A percentile compares a stretch with the other conserved stretches of the same genome.
phyloP scores from a whole-genome alignment of 2,797 vertebrate species.

The Catamblyrhynchus diadema region DNA sequence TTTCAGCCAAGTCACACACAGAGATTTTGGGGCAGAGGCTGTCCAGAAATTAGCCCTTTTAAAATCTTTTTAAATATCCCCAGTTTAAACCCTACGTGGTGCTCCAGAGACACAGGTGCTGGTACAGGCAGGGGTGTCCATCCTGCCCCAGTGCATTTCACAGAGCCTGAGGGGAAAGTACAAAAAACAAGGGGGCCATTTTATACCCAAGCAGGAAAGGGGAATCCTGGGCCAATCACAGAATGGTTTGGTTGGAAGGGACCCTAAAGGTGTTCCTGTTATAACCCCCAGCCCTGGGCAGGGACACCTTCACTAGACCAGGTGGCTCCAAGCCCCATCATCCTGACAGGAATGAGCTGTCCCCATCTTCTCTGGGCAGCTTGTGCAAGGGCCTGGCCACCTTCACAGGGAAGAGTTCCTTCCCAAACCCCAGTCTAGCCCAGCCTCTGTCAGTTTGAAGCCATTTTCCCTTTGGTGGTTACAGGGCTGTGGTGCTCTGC shows the following conservation, averaged over 20 bases:
- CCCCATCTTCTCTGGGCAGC: not conserved
- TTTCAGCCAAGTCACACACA: not conserved
- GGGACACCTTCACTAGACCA: not conserved
- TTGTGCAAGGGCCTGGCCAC: rapidly evolving
- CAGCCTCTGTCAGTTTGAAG: not conserved
- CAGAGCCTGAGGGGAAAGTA: not conserved
- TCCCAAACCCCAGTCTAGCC: not conserved
- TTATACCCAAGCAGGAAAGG: not conserved
- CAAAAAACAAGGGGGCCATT: rapidly evolving
- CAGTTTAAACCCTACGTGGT: not conserved
- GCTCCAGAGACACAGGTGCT: not conserved
- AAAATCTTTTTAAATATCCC: not conserved
- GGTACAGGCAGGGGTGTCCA: rapidly evolving
- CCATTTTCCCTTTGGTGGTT: not conserved
- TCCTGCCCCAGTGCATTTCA: not conserved
- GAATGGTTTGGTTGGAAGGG: not conserved
- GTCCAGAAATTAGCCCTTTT: slow-evolving; percentile 3
- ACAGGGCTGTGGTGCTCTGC: not conserved
- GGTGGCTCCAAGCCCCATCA: not conserved
- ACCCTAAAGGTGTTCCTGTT: not conserved
- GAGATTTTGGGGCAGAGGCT: not conserved
- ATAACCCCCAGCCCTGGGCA: not conserved
- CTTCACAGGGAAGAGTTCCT: not conserved
- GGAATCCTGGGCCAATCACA: not conserved
- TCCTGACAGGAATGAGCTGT: not conserved